Percentiles rank a stretch among this genome's conserved stretches.
Conservation (phyloP, 2,797 vertebrate species). For the Gadopsis bispinosus region DNA sequence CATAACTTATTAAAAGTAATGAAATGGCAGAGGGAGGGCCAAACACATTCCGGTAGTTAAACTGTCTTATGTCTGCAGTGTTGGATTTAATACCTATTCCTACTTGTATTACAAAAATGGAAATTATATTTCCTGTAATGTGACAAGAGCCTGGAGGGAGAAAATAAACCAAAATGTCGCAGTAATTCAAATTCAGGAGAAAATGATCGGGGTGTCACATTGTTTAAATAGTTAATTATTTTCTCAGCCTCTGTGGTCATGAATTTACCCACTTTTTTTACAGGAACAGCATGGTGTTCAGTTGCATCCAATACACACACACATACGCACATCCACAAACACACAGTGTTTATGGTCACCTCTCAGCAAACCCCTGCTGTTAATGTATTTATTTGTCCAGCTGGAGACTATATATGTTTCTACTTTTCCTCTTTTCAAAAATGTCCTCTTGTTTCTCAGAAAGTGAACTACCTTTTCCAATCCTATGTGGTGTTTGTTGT, state of each 20-base stretch:
- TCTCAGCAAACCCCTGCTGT: slow-evolving; percentile 36
- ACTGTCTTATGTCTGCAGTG: slow-evolving; percentile 3
- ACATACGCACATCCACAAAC: slow-evolving; percentile 2
- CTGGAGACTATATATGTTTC: slow-evolving; percentile 40
- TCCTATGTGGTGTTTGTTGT: slow-evolving; percentile 47
- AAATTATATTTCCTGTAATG: slow-evolving; percentile 20
- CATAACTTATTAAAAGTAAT: slow-evolving; percentile 34
- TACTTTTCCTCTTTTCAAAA: slow-evolving; percentile 22
- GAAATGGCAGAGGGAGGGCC: slow-evolving; percentile 1
- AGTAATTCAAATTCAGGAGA: slow-evolving; percentile 5
- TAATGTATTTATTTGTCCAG: slow-evolving; percentile 47
- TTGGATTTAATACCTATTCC: slow-evolving; percentile 33
- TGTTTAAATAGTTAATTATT: slow-evolving; percentile 36
- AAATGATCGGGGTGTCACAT: slow-evolving; percentile 10
- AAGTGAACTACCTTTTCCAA: slow-evolving; percentile 20
- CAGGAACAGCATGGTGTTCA: slow-evolving; percentile 44
- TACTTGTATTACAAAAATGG: slow-evolving; percentile 18
- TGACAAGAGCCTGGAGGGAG: slow-evolving; percentile 25
- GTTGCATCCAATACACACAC: slow-evolving; percentile 6
- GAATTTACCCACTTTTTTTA: slow-evolving; percentile 37
- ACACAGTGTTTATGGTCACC: slow-evolving; percentile 36
- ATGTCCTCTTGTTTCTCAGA: slow-evolving; percentile 24
- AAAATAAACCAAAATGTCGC: slow-evolving; percentile 45
- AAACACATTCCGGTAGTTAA: slow-evolving; percentile 21
- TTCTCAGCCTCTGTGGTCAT: slow-evolving; percentile 36